phyloP scores from a whole-genome alignment of 2,113 vertebrate species.

The cattle (Bos taurus) region DNA sequence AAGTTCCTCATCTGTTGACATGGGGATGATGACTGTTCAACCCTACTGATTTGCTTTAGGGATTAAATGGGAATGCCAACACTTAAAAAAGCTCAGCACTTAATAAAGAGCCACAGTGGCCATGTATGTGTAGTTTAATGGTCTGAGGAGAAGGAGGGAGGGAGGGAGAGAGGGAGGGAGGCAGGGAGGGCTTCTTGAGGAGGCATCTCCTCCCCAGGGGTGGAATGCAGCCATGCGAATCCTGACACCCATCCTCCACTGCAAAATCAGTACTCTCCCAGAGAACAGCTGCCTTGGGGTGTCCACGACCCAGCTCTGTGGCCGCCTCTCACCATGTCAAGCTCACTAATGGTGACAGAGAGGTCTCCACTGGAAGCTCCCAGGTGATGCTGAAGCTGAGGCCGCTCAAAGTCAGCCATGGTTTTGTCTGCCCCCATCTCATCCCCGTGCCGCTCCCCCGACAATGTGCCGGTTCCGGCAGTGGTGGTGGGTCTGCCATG shows the following conservation, averaged over 20 bases:
- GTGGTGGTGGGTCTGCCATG: rapidly evolving
- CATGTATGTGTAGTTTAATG: not conserved
- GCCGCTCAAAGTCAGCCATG: not conserved
- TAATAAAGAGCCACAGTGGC: not conserved
- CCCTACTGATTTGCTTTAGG: not conserved
- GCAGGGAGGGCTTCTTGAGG: not conserved
- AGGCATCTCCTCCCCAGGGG: not conserved
- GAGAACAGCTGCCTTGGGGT: not conserved
- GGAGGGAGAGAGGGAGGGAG: not conserved
- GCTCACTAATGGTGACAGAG: not conserved
- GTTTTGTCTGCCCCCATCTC: not conserved
- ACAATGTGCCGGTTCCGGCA: not conserved
- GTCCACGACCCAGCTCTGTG: not conserved
- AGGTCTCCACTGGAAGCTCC: not conserved
- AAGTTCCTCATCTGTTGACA: not conserved
- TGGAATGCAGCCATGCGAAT: not conserved
- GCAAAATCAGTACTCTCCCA: not conserved
- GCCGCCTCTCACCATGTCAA: not conserved
- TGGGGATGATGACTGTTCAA: too few relatives aligned
- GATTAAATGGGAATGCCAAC: too few relatives aligned
- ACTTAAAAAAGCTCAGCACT: not conserved
- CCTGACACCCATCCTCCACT: not conserved
- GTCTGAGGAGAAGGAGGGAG: not conserved
- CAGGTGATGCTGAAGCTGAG: not conserved
- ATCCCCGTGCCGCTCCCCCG: rapidly evolving